Conservation (phyloP, 2,113 vertebrate genomes). For the Rhegmatorhina hoffmannsi region DNA sequence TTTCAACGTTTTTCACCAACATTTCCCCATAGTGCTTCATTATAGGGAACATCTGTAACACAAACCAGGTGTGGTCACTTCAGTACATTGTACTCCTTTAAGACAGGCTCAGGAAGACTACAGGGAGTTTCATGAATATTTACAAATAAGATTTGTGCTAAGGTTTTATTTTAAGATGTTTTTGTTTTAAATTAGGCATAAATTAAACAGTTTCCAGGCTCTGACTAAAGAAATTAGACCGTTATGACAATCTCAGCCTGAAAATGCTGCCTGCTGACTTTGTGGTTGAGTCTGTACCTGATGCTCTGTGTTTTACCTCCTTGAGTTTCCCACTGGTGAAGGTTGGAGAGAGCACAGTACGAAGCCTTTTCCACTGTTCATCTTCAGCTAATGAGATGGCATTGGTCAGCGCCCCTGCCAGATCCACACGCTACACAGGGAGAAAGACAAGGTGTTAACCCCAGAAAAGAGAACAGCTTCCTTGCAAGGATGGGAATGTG, state of each 20-base stretch:
- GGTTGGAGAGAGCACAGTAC: slow-evolving; percentile 79
- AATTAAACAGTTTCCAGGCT: background rate
- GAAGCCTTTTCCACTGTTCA: slow-evolving; percentile 82
- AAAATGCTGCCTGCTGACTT: background rate
- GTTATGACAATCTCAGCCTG: background rate
- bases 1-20: slow-evolving; percentile 70
- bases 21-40: slow-evolving; percentile 76
- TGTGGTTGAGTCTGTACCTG: background rate
- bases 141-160: background rate
- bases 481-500: background rate
- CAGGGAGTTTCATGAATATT: background rate
- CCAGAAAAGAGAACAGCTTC: background rate
- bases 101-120: background rate
- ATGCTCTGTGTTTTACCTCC: slow-evolving; percentile 71
- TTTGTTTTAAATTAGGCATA: background rate
- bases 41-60: slow-evolving; percentile 82
- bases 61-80: background rate
- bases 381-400: slow-evolving; percentile 70
- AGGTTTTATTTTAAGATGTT: background rate
- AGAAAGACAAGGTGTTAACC: background rate
- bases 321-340: slow-evolving; percentile 87
- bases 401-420: slow-evolving; percentile 50
- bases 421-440: background rate
- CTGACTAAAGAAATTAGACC: background rate
- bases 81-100: background rate